These are phyloP conservation scores for Suricata suricatta DNA, from an alignment of 2,113 vertebrate genomes.

Conservation along the genomic window DNA sequence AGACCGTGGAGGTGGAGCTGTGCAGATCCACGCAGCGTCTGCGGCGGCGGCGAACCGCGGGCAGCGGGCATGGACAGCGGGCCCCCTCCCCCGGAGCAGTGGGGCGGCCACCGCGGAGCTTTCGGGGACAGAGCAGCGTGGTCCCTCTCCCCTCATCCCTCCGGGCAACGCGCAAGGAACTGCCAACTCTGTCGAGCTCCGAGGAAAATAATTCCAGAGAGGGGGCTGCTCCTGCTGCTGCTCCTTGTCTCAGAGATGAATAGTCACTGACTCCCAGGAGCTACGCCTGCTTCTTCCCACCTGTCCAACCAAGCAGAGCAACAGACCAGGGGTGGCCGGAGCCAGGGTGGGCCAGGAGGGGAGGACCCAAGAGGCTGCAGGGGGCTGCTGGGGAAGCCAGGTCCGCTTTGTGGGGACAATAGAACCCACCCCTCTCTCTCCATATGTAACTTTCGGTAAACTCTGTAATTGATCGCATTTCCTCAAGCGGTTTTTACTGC, in stretches of 20 bases:
- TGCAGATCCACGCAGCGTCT: neutral
- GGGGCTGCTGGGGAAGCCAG: neutral
- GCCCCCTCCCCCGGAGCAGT: neutral
- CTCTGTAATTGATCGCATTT: neutral
- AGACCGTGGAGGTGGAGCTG: neutral
- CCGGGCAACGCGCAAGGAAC: neutral
- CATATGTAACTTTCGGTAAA: neutral
- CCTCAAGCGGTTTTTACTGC: neutral
- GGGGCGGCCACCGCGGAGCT: neutral
- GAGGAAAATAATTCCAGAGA: neutral
- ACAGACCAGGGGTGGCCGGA: neutral
- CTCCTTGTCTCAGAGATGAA: neutral
- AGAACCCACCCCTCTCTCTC: neutral
- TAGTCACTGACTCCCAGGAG: neutral
- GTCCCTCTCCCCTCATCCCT: neutral
- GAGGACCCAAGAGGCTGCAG: neutral
- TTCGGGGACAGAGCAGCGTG: fast-evolving
- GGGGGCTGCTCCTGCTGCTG: neutral
- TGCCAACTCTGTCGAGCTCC: neutral
- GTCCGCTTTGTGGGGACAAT: neutral
- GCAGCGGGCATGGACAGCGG: neutral
- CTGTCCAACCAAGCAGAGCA: neutral
- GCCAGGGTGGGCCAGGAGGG: neutral
- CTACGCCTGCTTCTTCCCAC: neutral
- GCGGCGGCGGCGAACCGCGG: neutral